Evolutionary conservation across 2,113 vertebrate species (phyloP).

Genomic region (Burhinus bistriatus): DNA sequence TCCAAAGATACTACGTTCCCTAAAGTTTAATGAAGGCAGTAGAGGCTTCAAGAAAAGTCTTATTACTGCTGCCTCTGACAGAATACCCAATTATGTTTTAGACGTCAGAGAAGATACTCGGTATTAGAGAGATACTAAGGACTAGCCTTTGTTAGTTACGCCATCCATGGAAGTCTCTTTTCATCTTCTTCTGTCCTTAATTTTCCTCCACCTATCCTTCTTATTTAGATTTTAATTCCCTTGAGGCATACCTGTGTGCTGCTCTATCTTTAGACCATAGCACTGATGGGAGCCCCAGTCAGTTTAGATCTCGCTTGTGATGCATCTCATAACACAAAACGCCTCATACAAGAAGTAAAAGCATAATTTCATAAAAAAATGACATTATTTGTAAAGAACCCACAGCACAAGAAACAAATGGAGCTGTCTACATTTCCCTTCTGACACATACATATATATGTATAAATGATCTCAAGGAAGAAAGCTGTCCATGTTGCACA

Average conservation of each 20-base stretch:
- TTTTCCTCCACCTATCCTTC: neutral
- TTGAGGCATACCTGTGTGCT: neutral
- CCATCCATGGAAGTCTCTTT: neutral
- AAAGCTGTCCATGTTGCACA: neutral
- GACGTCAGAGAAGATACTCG: neutral
- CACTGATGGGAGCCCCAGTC: neutral
- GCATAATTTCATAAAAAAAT: neutral
- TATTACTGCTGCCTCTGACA: neutral
- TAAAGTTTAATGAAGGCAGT: neutral
- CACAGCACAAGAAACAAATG: neutral
- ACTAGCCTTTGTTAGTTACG: neutral
- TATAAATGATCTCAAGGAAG: neutral
- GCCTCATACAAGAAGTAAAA: neutral
- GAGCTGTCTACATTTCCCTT: neutral
- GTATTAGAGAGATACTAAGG: neutral
- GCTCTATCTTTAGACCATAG: neutral
- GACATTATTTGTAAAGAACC: neutral
- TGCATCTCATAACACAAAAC: neutral
- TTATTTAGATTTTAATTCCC: neutral
- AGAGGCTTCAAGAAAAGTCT: neutral
- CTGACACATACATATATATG: neutral
- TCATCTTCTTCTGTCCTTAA: neutral
- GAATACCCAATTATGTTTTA: neutral
- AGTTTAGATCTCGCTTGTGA: neutral
- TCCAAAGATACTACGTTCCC: neutral